phyloP scores from a whole-genome alignment of 1,140 invertebrate species.

The Potamilus streckersoni region DNA sequence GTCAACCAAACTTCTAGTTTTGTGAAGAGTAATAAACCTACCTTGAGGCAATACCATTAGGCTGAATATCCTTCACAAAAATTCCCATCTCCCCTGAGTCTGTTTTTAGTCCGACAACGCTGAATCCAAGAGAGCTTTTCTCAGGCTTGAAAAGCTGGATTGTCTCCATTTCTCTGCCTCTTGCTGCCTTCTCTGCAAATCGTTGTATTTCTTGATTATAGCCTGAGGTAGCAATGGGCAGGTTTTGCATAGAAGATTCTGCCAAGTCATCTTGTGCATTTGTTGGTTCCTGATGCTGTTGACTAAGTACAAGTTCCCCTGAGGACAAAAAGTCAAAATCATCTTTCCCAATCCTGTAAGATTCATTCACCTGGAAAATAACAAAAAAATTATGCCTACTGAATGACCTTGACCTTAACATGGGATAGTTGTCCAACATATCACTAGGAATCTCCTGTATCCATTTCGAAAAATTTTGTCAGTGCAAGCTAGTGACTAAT shows the following conservation, averaged over 20 bases:
- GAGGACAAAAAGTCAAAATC: slow-evolving; percentile 52
- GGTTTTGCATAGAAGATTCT: too few relatives aligned
- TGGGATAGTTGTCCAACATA: too few relatives aligned
- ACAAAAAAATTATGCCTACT: too few relatives aligned
- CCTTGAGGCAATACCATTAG: slow-evolving; percentile 79
- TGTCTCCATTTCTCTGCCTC: slow-evolving; percentile 74
- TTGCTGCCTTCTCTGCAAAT: slow-evolving; percentile 73
- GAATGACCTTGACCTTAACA: too few relatives aligned
- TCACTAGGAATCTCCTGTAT: too few relatives aligned
- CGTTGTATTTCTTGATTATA: slow-evolving; percentile 72
- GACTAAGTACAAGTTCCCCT: slow-evolving; percentile 50
- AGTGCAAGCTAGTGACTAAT: too few relatives aligned
- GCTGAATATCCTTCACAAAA: slow-evolving; percentile 83
- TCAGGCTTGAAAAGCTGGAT: slow-evolving; percentile 79
- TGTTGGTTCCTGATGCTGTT: slow-evolving; percentile 29
- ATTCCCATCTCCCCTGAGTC: slow-evolving; percentile 79
- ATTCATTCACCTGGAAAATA: too few relatives aligned
- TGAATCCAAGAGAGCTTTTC: slow-evolving; percentile 81
- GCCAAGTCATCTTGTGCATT: not conserved
- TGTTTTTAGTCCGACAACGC: slow-evolving; percentile 79
- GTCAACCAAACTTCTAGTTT: too few relatives aligned
- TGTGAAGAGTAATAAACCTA: slow-evolving; percentile 61
- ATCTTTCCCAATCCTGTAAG: slow-evolving; percentile 42
- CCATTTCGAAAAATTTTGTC: too few relatives aligned
- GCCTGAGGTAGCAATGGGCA: slow-evolving; percentile 34